Evolutionary conservation across 2,113 vertebrate species (phyloP).

Genomic region (Lichenostomus cassidix): DNA sequence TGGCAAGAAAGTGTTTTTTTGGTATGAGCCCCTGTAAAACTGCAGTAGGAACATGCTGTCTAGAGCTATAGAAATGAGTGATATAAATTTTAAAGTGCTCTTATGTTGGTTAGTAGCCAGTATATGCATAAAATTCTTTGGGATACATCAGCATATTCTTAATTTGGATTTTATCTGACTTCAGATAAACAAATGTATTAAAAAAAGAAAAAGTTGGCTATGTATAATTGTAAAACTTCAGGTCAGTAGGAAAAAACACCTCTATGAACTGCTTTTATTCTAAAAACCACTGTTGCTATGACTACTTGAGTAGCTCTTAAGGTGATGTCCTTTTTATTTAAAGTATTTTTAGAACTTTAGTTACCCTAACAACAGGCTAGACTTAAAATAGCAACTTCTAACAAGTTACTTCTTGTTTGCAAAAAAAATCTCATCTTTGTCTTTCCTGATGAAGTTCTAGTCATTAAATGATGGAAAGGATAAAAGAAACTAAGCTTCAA

Average conservation of each 20-base stretch:
- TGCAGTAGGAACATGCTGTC: background rate
- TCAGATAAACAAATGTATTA: background rate
- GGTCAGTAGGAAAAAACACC: background rate
- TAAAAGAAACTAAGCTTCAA: background rate
- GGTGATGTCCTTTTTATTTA: slow-evolving; percentile 56
- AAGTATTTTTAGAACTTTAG: slow-evolving; percentile 55
- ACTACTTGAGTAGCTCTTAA: slow-evolving; percentile 60
- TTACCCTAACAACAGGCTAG: slow-evolving; percentile 55
- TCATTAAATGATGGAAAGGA: background rate
- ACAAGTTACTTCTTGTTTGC: slow-evolving; percentile 46
- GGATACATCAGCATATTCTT: background rate
- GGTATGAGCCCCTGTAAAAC: background rate
- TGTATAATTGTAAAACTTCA: background rate
- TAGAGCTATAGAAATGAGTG: background rate
- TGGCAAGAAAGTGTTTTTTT: background rate
- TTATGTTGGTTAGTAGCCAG: background rate
- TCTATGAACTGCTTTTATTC: background rate
- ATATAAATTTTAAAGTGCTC: background rate
- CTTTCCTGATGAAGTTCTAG: background rate
- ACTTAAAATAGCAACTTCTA: slow-evolving; percentile 6
- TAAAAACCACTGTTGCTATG: slow-evolving; percentile 59
- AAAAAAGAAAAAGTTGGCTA: background rate
- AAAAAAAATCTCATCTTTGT: background rate
- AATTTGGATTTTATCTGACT: slow-evolving; percentile 2
- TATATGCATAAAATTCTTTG: background rate